A percentile compares a stretch with the other conserved stretches of the same genome.
phyloP scores from a whole-genome alignment of 2,888 invertebrate species.

The Sarcophaga rosellei region DNA sequence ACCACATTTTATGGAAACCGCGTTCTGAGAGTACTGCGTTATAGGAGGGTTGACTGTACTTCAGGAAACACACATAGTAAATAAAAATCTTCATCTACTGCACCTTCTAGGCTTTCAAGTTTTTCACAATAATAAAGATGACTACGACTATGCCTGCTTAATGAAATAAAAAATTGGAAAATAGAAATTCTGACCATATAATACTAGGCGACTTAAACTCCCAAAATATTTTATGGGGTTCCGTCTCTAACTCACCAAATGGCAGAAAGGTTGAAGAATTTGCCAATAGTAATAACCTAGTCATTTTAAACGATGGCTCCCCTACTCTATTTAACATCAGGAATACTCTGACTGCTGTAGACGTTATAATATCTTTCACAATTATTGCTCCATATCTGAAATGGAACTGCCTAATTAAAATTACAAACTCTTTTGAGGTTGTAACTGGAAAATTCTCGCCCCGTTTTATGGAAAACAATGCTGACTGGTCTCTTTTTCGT shows the following conservation, averaged over 20 bases:
- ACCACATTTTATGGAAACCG: no score
- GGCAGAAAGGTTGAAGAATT: constrained; percentile 1
- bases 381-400: background rate
- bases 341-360: constrained; percentile 7
- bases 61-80: constrained; percentile 40
- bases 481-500: background rate
- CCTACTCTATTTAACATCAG: constrained; percentile 1
- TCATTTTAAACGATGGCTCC: constrained; percentile 15
- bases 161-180: background rate
- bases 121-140: constrained; percentile 14
- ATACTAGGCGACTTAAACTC: no score
- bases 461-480: background rate
- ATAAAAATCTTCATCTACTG: constrained; percentile 20
- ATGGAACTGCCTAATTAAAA: constrained; percentile 9
- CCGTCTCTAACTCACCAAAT: background rate
- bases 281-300: background rate
- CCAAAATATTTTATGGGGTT: background rate
- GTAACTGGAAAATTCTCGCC: background rate
- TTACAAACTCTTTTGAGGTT: constrained; percentile 1
- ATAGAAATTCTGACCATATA: no score
- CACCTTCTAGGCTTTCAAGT: constrained; percentile 31
- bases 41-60: no score
- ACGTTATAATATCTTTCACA: background rate
- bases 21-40: no score
- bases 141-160: constrained; percentile 3